Evolutionary conservation across 2,888 invertebrate genomes (phyloP), one percentile per base, ranked within the genome.

Genomic region (Athalia cordata): DNA sequence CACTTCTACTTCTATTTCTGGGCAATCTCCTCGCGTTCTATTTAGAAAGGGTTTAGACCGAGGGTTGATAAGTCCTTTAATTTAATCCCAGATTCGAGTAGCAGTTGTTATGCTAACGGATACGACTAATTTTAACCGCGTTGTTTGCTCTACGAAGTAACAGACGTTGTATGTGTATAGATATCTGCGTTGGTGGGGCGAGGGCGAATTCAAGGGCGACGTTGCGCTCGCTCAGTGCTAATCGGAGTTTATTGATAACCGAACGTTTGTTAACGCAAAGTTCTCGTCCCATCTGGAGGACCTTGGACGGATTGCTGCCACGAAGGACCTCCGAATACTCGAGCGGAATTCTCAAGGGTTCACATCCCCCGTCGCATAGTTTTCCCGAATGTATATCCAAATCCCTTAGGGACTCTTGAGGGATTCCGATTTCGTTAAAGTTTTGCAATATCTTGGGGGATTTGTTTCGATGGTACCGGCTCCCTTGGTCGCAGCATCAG

Each of bases 341-440:
- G 29, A 29, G 29, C 29, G 29, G 64, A 43, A 45, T 64, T 64
- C 7, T 52, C 11, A 64, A 29, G 64, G 11, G 11, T 45, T 43
- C 9, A 43, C 11, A 64, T 29, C 29, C 29, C 11, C 11, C 64
- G 64, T 29, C 13, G 11, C 43, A 8, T 43, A 3, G 6, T 45
- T 0, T 64, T 0, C 5, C 47, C 9, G 47, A 64, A 45, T 64
- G 45, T 45, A 6, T 64, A 29, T 29, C 29, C 29, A 29, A 64
- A 29, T 7, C 62, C 52, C 67, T 45, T 29, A 9, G 13, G 67
- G 52, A 29, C 1, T 9, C 29, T 3, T 6, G 5, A 29, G 52
- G 67, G 67, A 67, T 52, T 67, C 47, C 11, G 61, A 67, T 67
- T 67, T 67, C 50, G 52, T 67, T 67, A 50, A 67, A 67, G 67